These are phyloP conservation scores for Papilio elwesi DNA, from an alignment of 2,888 invertebrate species.

Conservation along the genomic window DNA sequence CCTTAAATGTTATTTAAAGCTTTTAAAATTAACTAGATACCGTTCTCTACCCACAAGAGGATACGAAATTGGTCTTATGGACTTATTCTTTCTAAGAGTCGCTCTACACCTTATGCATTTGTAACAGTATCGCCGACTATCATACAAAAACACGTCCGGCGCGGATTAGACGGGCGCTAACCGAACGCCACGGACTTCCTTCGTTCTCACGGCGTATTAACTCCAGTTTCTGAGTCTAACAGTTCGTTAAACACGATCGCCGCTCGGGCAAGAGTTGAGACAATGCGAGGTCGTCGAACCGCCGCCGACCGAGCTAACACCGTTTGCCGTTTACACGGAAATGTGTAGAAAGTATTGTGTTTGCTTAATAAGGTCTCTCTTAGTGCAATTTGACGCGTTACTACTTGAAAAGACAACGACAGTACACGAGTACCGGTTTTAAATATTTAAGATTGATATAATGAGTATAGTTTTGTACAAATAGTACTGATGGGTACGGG, in stretches of 20 bases:
- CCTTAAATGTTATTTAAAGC: not conserved
- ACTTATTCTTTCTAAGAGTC: not conserved
- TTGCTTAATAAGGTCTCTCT: slow-evolving; percentile 21
- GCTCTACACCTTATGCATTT: not conserved
- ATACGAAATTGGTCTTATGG: not conserved
- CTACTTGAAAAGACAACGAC: not conserved
- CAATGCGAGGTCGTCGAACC: slow-evolving; percentile 53
- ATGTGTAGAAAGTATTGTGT: slow-evolving; percentile 39
- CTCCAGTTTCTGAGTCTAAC: slow-evolving; percentile 45
- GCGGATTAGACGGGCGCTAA: slow-evolving; percentile 32
- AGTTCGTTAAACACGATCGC: slow-evolving; percentile 44
- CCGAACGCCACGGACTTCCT: slow-evolving; percentile 39
- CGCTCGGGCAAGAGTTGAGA: slow-evolving; percentile 45
- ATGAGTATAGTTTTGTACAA: no score
- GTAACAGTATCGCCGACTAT: slow-evolving; percentile 12
- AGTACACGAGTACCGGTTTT: no score
- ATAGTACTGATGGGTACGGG: no score
- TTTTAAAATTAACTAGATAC: slow-evolving; percentile 7
- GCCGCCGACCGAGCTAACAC: slow-evolving; percentile 44
- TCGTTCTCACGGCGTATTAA: slow-evolving; percentile 45
- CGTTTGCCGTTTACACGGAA: slow-evolving; percentile 38
- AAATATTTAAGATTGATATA: no score
- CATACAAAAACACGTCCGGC: slow-evolving; percentile 15
- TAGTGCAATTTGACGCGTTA: slow-evolving; percentile 13
- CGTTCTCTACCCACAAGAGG: not conserved